These are phyloP conservation scores for Malurus splendens DNA, from an alignment of 2,797 vertebrate species.

Conservation along the genomic window DNA sequence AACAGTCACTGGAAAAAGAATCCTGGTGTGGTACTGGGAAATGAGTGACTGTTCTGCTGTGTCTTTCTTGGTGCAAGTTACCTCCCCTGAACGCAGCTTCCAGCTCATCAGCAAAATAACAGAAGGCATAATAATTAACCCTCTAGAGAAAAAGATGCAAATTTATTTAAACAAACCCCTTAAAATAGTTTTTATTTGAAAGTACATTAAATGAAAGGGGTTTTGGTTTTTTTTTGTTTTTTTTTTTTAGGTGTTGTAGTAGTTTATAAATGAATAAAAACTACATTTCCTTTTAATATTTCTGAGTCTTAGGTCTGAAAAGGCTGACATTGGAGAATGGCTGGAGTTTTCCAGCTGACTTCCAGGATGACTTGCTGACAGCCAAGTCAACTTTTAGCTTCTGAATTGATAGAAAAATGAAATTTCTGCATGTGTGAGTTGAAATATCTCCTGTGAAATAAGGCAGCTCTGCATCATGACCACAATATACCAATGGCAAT, in stretches of 20 bases:
- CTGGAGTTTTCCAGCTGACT: not conserved
- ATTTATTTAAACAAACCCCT: not conserved
- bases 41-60: conserved; percentile 14
- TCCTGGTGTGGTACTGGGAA: conserved; percentile 14
- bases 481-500: fast-evolving
- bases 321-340: not conserved
- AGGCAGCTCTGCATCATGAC: not conserved
- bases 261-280: not conserved
- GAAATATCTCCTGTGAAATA: not conserved
- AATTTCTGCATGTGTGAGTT: not conserved
- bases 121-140: conserved; percentile 6
- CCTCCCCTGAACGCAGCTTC: not conserved
- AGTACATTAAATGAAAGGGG: not conserved
- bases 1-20: not conserved
- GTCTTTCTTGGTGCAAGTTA: conserved; percentile 19
- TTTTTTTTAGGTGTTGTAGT: not conserved
- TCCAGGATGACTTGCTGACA: not conserved
- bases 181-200: not conserved
- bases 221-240: not conserved
- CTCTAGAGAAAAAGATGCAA: not conserved
- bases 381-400: not conserved
- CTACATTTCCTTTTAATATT: not conserved
- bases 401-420: not conserved
- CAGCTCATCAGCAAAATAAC: not conserved
- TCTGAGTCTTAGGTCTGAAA: not conserved